Conservation (phyloP, 64 coral and sea anemone species). For the Cladopsammia gracilis region DNA sequence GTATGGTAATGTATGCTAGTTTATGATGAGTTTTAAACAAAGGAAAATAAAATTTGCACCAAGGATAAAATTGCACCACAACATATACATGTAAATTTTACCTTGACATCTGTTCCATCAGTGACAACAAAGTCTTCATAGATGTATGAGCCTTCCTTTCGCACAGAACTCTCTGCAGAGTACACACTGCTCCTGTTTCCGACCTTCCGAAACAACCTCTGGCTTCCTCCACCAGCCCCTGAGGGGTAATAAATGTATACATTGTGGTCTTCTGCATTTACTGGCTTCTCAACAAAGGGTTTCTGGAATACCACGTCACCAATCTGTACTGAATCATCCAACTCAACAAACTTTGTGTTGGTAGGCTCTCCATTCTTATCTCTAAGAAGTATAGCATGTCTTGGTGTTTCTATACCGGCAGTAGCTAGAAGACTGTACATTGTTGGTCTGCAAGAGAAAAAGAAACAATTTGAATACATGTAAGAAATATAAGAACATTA, state of each 20-base stretch:
- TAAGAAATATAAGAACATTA: not conserved
- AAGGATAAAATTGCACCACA: too few relatives aligned
- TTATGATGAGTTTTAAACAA: too few relatives aligned
- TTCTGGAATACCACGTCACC: slow-evolving; percentile 94
- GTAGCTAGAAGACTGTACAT: slow-evolving; percentile 83
- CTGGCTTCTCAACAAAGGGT: slow-evolving; percentile 97
- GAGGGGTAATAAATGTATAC: slow-evolving; percentile 97
- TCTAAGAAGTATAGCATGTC: slow-evolving; percentile 86
- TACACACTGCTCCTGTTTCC: slow-evolving; percentile 97
- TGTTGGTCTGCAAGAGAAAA: slow-evolving; percentile 69
- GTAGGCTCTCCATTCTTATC: slow-evolving; percentile 84
- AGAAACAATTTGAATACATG: not conserved
- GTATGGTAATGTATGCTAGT: too few relatives aligned
- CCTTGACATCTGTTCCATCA: slow-evolving; percentile 99
- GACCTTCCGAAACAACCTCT: slow-evolving; percentile 94
- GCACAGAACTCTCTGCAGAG: slow-evolving; percentile 90
- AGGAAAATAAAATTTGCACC: too few relatives aligned
- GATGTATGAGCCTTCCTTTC: slow-evolving; percentile 95
- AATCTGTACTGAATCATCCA: slow-evolving; percentile 92
- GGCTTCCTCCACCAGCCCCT: slow-evolving; percentile 92
- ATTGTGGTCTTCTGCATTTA: slow-evolving; percentile 96
- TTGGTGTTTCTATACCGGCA: slow-evolving; percentile 86
- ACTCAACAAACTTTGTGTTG: slow-evolving; percentile 88
- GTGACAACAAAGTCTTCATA: slow-evolving; percentile 99
- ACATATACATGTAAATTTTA: not conserved